Evolutionary conservation across 2,888 invertebrate genomes (phyloP), one percentile per base, ranked within the genome.

Genomic region (Coelogynopora nodosa): DNA sequence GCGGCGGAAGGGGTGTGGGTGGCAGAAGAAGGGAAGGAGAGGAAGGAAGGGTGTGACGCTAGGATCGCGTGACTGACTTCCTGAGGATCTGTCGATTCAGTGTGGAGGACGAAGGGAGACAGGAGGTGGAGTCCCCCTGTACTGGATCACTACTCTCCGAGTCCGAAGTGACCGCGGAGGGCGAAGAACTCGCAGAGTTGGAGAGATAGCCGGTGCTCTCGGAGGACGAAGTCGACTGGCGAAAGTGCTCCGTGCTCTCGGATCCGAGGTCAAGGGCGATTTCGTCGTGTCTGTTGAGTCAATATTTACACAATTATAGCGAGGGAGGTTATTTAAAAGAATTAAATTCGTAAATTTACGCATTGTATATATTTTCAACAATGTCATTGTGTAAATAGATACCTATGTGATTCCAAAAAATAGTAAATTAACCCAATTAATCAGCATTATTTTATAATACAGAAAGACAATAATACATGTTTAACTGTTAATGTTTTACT

Each of bases 41-140:
- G 49, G 74, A 74, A 74, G 74, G 74, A 74, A 13, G 74, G 18
- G 2, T 10, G 74, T 13, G 23, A 74, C 23, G 74, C 74, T 74
- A 74, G 74, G 74, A 74, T 74, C 74, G 74, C 5, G 74, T 74
- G 74, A 74, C 18, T 74, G 74, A 74, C 74, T 74, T 74, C 74
- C 74, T 74, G 74, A n/a, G 74, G 5, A 74, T 26, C 5, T 74
- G 74, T 74, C 74, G 18, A n/a, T n/a, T n/a, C 18, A 74, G 74
- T 13, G 74, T 23, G 10, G 74, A 23, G 2, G 74, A 74, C 23
- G 74, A 23, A 23, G 74, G 27, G 10, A 26, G 74, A 74, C 27
- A 23, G 74, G 74, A 23, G 10, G 10, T 5, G 74, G 23, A 2
- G 5, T 13, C 23, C 5, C 74, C 49, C 49, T 5, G 5, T 18